Evolutionary conservation across 2,888 invertebrate species (phyloP), one percentile per base, ranked within the genome.

Genomic region (Zelleria hepariella): DNA sequence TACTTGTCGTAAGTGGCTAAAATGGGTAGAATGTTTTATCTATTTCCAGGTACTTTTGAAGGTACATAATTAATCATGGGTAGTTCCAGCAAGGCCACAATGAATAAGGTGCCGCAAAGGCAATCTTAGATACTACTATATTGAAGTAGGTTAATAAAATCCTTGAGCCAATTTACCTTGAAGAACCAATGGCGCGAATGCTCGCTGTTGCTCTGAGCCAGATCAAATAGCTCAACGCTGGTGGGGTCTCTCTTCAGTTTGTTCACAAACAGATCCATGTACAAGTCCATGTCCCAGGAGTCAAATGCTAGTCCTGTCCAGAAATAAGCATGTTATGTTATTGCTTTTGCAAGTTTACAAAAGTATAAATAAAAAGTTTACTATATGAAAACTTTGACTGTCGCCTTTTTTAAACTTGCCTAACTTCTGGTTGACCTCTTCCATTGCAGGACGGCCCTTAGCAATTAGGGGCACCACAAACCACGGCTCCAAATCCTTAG

Each of bases 111-210:
- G n/a, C n/a, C n/a, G n/a, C n/a, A n/a, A n/a, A n/a, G n/a, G n/a
- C n/a, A n/a, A n/a, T n/a, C n/a, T n/a, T n/a, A n/a, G n/a, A n/a
- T n/a, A n/a, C n/a, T n/a, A n/a, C n/a, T n/a, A n/a, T n/a, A n/a
- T n/a, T n/a, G n/a, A n/a, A n/a, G n/a, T n/a, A n/a, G n/a, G n/a
- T n/a, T n/a, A n/a, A n/a, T n/a, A n/a, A n/a, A n/a, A n/a, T n/a
- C n/a, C n/a, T n/a, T n/a, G n/a, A 42, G 4, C 32, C 15, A 15
- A 15, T 15, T 51, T 53, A 89, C 89, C 86, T 96, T 96, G 83
- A 99, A 99, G 87, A 99, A 99, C 99, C 99, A 99, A 90, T 99
- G 99, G 5, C 99, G 91, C 62, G 98, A 98, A 81, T 99, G 99
- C 78, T 99, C 99, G 80, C 98, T 98, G 78, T 98, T 98, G 27